Base-by-base conservation (phyloP, 1,140 invertebrate genomes). In the Pararge aegeria region DNA sequence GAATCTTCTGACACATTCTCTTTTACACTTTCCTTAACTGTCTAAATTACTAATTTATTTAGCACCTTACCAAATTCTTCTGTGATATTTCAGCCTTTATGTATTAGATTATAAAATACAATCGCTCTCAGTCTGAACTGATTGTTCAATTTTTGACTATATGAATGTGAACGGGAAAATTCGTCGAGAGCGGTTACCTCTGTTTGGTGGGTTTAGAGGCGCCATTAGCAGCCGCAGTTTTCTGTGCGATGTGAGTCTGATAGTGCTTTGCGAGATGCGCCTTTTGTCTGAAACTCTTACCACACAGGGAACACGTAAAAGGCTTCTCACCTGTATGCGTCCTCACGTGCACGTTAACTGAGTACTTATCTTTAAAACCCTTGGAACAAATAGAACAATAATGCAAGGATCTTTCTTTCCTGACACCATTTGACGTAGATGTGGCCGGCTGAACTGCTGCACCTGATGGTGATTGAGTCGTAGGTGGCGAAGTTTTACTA, bases 251-350 rank as follows among this genome's bases (percentile, higher is more conserved):
- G 87, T 99, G 98, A 15, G 97, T 98, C 87, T 98, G 96, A 83
- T 98, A 98, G 87, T 99, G 98, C 84, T 99, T 99, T 54, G 98
- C 98, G 52, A 99, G 92, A 82, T 99, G 98, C 0, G 97, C 98
- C 84, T 99, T 99, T 86, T 99, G 98, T 13, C 97, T 93, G 89
- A 97, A 97, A 68, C 95, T 96, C 78, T 97, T 97, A 44, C 95
- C 95, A 71, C 97, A 98, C 13, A 97, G 88, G 7, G 95, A 95
- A 78, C 96, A 98, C 5, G 95, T 92, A 78, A 98, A 98, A 0
- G 96, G 96, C 76, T 97, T 97, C 80, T 97, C 96, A 0, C 95
- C 96, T 0, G 96, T 98, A 76, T 98, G 96, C 27, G 96, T 97
- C 68, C 96, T 91, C 59, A 97, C 96, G 85, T 97, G 96, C 18